Percentiles rank a stretch among this genome's conserved stretches.
Evolutionary conservation across 2,888 invertebrate genomes (phyloP).

Genomic region (Eupithecia subfuscata): DNA sequence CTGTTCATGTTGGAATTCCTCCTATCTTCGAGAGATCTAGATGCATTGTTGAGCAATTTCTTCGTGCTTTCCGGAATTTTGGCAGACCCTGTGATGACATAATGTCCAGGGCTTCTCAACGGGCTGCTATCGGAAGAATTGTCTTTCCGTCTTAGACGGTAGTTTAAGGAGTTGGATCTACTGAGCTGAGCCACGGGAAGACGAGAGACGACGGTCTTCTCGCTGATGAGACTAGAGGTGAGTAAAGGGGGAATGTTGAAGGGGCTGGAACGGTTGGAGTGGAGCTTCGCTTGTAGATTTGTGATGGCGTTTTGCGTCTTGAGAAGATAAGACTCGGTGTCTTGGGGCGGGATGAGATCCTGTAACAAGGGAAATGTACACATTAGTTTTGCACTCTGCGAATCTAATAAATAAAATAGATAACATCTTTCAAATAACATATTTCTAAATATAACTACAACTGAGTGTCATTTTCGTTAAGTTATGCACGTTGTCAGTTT

Average conservation of each 20-base stretch:
- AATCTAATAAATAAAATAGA: not conserved
- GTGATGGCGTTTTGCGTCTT: slow-evolving; percentile 86
- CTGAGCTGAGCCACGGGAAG: slow-evolving; percentile 78
- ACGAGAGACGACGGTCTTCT: slow-evolving; percentile 74
- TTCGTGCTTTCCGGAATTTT: slow-evolving; percentile 69
- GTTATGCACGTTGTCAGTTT: no score
- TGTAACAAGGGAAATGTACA: slow-evolving; percentile 61
- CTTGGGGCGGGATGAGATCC: slow-evolving; percentile 79
- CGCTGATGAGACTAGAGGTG: slow-evolving; percentile 75
- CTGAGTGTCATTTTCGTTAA: no score
- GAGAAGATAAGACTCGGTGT: slow-evolving; percentile 83
- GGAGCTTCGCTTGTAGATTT: slow-evolving; percentile 84
- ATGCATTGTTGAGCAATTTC: slow-evolving; percentile 67
- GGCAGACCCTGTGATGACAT: slow-evolving; percentile 76
- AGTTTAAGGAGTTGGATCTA: slow-evolving; percentile 79
- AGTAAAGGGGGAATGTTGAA: slow-evolving; percentile 68
- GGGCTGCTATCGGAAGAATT: slow-evolving; percentile 74
- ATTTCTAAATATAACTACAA: not conserved
- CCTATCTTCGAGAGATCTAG: slow-evolving; percentile 70
- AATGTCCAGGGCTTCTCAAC: slow-evolving; percentile 75
- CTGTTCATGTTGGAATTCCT: slow-evolving; percentile 77
- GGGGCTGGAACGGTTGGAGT: slow-evolving; percentile 68
- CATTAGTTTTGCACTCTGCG: not conserved
- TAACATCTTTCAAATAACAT: not conserved
- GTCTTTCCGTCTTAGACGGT: slow-evolving; percentile 72